Evolutionary conservation across 2,797 vertebrate species (phyloP).

Genomic region (Malurus splendens): DNA sequence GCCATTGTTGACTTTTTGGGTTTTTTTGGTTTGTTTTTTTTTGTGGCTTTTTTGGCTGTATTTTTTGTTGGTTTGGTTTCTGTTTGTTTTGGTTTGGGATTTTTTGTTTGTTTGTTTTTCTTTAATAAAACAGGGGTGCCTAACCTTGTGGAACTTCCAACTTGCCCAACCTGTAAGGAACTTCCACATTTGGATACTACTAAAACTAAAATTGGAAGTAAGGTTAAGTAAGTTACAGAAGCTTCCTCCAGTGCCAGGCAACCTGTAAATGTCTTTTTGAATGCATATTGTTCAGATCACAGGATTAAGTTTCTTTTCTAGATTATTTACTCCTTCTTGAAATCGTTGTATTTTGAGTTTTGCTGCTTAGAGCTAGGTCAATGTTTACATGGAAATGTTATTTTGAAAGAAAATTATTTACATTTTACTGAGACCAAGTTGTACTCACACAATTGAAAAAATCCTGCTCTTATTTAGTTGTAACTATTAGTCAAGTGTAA

Average conservation of each 20-base stretch:
- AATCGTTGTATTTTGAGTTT: background rate
- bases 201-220: background rate
- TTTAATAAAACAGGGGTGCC: background rate
- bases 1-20: background rate
- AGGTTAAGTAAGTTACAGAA: background rate
- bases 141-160: background rate
- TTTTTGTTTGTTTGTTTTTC: background rate
- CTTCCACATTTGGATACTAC: background rate
- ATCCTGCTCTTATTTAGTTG: background rate
- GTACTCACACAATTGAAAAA: background rate
- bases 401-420: slow-evolving; percentile 16
- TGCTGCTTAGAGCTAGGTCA: background rate
- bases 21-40: background rate
- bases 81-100: background rate
- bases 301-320: background rate
- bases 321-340: background rate
- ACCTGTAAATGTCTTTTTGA: background rate
- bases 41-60: too few relatives aligned
- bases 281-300: background rate
- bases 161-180: background rate
- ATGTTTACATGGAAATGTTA: background rate
- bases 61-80: too few relatives aligned
- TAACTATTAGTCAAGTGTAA: background rate
- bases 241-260: background rate
- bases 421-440: background rate